Evolutionary conservation across 2,888 invertebrate genomes (phyloP).

Genomic region (Xanthia togata): DNA sequence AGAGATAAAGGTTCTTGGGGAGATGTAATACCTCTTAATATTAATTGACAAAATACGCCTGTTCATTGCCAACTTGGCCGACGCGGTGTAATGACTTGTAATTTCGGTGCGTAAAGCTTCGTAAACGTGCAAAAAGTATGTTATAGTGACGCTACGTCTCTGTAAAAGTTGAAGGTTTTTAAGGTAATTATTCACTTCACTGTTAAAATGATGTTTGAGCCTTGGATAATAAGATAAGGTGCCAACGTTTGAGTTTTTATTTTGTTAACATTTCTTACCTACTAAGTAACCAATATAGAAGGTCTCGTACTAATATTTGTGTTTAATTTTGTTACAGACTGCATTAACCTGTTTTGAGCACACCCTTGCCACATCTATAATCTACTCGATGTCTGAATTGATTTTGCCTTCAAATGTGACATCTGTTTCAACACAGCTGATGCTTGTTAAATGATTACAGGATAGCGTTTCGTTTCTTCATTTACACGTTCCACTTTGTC

Average conservation of each 20-base stretch:
- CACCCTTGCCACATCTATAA: constrained; percentile 66
- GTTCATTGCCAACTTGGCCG: constrained; percentile 1
- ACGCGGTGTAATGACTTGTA: constrained; percentile 25
- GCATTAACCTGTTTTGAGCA: constrained; percentile 54
- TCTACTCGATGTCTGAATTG: constrained; percentile 77
- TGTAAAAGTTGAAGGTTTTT: constrained; percentile 29
- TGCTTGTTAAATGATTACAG: constrained; percentile 83
- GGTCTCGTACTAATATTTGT: constrained; percentile 27
- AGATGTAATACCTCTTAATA: constrained; percentile 19
- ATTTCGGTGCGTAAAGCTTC: constrained; percentile 22
- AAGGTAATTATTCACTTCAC: constrained; percentile 4
- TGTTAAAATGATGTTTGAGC: not conserved
- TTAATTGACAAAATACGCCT: constrained; percentile 33
- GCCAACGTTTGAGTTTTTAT: constrained; percentile 1
- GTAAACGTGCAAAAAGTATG: constrained; percentile 14
- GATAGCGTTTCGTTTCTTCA: constrained; percentile 85
- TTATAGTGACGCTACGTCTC: constrained; percentile 18
- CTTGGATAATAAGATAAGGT: constrained; percentile 23
- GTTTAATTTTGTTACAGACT: constrained; percentile 42
- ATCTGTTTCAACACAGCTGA: constrained; percentile 81
- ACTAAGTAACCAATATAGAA: constrained; percentile 13
- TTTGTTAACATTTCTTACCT: constrained; percentile 21
- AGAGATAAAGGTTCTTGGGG: constrained; percentile 20
- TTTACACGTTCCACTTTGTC: constrained; percentile 88
- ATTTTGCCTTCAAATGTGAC: constrained; percentile 84